Percentiles rank a stretch among this genome's conserved stretches.
Evolutionary conservation across 2,113 vertebrate species (phyloP).

Genomic region (Odontophorus gujanensis): DNA sequence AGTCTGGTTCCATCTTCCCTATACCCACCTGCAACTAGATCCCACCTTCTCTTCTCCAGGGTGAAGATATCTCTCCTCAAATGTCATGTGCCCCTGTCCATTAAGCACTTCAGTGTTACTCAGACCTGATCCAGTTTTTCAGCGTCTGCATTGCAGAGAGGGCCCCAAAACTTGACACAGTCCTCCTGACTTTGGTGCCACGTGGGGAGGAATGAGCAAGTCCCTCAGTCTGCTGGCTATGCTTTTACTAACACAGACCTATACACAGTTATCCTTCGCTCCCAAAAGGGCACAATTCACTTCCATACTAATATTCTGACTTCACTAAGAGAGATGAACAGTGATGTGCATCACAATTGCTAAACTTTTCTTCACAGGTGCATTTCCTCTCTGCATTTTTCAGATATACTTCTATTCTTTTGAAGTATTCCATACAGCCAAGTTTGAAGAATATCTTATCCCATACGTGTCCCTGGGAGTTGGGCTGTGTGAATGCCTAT

Average conservation of each 20-base stretch:
- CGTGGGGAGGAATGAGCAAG: not conserved
- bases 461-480: conserved; percentile 81
- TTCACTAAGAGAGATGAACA: not conserved
- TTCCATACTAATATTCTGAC: not conserved
- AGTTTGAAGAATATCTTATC: conserved; percentile 79
- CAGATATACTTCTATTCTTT: conserved; percentile 90
- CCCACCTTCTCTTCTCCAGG: not conserved
- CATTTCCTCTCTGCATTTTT: conserved; percentile 32
- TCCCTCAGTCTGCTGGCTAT: not conserved
- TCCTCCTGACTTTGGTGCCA: not conserved
- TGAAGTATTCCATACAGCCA: conserved; percentile 84
- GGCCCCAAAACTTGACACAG: not conserved
- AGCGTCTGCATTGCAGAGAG: not conserved
- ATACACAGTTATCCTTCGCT: not conserved
- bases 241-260: not conserved
- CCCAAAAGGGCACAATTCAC: not conserved
- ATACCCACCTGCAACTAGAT: not conserved
- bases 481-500: conserved; percentile 82
- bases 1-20: not conserved
- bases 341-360: not conserved
- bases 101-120: not conserved
- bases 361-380: not conserved
- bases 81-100: too few relatives aligned
- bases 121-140: not conserved
- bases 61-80: not conserved